A percentile compares a stretch with the other conserved stretches of the same genome.
These are phyloP conservation scores for Dendrolimus houi DNA, from an alignment of 2,888 invertebrate genomes.

Conservation along the genomic window DNA sequence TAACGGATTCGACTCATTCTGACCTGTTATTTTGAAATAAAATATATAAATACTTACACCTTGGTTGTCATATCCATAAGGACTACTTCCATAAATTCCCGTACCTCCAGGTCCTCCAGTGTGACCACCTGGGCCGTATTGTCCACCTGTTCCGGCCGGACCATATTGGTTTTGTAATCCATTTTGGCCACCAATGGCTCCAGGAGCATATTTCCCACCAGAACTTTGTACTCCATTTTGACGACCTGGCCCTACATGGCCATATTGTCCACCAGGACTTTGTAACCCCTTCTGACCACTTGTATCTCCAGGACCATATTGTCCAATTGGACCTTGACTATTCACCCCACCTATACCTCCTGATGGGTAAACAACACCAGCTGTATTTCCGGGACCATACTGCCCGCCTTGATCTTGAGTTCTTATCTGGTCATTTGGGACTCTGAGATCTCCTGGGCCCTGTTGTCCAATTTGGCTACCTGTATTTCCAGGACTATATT, in stretches of 20 bases:
- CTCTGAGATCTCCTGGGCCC: not conserved
- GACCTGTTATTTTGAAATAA: not conserved
- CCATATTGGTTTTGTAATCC: conserved; percentile 1
- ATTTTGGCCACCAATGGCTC: not conserved
- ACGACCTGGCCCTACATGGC: conserved; percentile 6
- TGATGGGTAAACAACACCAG: not conserved
- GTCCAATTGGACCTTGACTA: conserved; percentile 5
- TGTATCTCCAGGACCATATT: conserved; percentile 4
- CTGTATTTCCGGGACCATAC: conserved; percentile 7
- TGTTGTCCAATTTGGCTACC: conserved; percentile 2
- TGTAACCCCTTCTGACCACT: conserved; percentile 7
- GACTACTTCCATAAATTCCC: conserved; percentile 3
- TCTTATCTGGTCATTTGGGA: not conserved
- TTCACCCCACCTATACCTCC: not conserved
- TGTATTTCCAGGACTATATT: conserved; percentile 6
- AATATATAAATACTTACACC: conserved; percentile 20
- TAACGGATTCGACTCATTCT: no score
- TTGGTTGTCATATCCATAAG: conserved; percentile 16
- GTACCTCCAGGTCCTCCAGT: not conserved
- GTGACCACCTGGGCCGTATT: conserved; percentile 4
- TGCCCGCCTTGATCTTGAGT: conserved; percentile 6
- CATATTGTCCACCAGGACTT: conserved; percentile 11
- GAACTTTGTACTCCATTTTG: conserved; percentile 5
- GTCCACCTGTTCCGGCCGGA: conserved; percentile 3
- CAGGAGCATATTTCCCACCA: conserved; percentile 9